Conservation (phyloP, 2,888 invertebrate species). For the Chalcosyrphus nemorum region DNA sequence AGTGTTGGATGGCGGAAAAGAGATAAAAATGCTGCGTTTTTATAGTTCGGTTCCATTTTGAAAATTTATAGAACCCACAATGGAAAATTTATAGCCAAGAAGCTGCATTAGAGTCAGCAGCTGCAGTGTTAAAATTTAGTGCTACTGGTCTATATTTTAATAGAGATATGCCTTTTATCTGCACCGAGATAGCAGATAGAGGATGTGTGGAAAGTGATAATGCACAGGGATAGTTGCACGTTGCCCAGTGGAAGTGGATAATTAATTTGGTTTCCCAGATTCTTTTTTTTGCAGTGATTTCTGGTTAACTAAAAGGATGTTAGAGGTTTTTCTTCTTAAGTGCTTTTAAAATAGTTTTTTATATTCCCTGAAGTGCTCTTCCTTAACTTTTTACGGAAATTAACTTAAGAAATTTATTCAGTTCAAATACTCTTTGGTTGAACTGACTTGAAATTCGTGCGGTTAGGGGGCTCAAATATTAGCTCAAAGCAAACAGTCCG, state of each 20-base stretch:
- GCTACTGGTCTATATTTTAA: conserved; percentile 20
- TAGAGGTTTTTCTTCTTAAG: not conserved
- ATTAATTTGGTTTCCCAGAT: conserved; percentile 57
- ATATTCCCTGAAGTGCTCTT: not conserved
- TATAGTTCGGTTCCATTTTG: conserved; percentile 31
- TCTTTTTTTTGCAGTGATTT: conserved; percentile 42
- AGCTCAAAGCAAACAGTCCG: too few relatives aligned
- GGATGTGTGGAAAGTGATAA: conserved; percentile 12
- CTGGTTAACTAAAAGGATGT: not conserved
- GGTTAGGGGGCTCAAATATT: too few relatives aligned
- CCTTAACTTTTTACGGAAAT: not conserved
- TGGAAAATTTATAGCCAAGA: conserved; percentile 30
- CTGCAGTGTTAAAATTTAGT: conserved; percentile 24
- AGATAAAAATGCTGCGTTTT: conserved; percentile 29
- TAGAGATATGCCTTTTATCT: conserved; percentile 32
- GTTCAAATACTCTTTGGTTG: too few relatives aligned
- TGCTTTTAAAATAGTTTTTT: not conserved
- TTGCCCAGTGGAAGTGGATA: not conserved
- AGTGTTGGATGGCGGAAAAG: conserved; percentile 19
- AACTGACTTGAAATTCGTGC: too few relatives aligned
- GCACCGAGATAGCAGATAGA: not conserved
- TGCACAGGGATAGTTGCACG: not conserved
- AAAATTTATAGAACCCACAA: conserved; percentile 54
- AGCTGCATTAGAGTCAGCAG: not conserved
- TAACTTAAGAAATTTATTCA: too few relatives aligned